Base-by-base conservation (phyloP, 2,888 invertebrate species). In the Cephus rjabovi region DNA sequence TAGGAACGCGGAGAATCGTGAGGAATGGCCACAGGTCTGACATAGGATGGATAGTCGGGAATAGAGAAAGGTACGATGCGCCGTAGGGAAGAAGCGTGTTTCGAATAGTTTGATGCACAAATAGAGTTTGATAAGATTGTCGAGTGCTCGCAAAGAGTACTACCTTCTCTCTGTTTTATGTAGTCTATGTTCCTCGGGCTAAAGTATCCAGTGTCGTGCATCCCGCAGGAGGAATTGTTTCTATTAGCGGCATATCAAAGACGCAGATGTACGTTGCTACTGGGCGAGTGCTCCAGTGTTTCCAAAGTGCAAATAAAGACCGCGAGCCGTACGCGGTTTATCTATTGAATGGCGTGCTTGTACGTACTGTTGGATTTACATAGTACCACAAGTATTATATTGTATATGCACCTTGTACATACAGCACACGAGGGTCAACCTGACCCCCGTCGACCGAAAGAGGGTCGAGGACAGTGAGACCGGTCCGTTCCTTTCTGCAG, bases 201-300 rank as follows among this genome's bases (percentile, higher is more conserved):
- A 2, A 2, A 9, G 56, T 23, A 23, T 23, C 56, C 56, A 23
- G 56, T 9, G 34, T 79, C 69, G 73, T 74, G 68, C 69, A 81
- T 79, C 74, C 75, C 23, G 33, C 15, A 31, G 40, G 73, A 68
- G 80, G 83, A 82, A 88, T 87, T 86, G 88, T 89, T 88, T 87
- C 86, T 86, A 86, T 86, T 86, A 82, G 83, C 89, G 89, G 89
- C 85, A 78, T 83, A 88, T 89, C 88, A 89, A 89, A 88, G 86
- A 80, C 77, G 79, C 83, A 69, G 83, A 83, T 84, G 79, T 79
- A 81, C 84, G 34, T 3, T 34, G 71, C 34, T 71, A 71, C 74
- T 6, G 34, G 74, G 74, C 74, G 34, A 74, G 74, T 74, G 3
- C 35, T 74, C 34, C 74, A 0, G 11, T 74, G 74, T 12, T 74